Conservation (phyloP, 2,113 vertebrate species). For the Mus spicilegus region DNA sequence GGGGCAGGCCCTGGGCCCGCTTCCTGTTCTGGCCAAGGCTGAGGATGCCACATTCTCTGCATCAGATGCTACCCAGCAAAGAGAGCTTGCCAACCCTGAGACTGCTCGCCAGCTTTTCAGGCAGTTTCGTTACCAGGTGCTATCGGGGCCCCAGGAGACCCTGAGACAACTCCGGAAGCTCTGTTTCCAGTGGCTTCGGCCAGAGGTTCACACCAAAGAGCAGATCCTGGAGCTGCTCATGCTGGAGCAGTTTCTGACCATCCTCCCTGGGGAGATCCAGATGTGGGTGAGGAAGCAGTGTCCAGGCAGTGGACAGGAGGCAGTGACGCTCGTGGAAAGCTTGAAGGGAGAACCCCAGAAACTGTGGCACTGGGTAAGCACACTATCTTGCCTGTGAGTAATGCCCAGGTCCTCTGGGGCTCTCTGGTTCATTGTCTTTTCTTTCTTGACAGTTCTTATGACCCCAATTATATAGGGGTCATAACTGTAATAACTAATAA, state of each 20-base stretch:
- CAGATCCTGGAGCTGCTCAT: constrained; percentile 77
- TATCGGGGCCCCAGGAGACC: constrained; percentile 53
- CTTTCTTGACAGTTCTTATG: neutral
- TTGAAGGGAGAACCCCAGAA: constrained; percentile 71
- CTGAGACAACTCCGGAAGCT: constrained; percentile 76
- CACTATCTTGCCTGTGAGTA: neutral
- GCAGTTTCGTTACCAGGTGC: constrained; percentile 76
- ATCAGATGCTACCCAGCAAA: neutral
- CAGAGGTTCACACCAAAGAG: constrained; percentile 74
- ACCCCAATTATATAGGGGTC: neutral
- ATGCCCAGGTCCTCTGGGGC: neutral
- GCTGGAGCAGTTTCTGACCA: constrained; percentile 79
- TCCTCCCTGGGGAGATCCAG: constrained; percentile 81
- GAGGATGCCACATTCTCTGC: neutral
- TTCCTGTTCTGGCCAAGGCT: neutral
- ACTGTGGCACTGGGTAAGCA: constrained; percentile 80
- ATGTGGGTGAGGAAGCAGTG: constrained; percentile 69
- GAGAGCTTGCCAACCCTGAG: constrained; percentile 51
- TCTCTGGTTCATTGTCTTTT: neutral
- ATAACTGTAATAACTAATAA: too few relatives aligned
- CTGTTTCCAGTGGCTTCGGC: constrained; percentile 79
- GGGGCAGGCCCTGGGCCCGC: constrained; percentile 53
- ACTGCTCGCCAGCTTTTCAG: constrained; percentile 69
- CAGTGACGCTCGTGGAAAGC: constrained; percentile 63
- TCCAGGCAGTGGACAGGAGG: constrained; percentile 74